Evolutionary conservation across 2,888 invertebrate genomes (phyloP).

Genomic region (Nineta flava): DNA sequence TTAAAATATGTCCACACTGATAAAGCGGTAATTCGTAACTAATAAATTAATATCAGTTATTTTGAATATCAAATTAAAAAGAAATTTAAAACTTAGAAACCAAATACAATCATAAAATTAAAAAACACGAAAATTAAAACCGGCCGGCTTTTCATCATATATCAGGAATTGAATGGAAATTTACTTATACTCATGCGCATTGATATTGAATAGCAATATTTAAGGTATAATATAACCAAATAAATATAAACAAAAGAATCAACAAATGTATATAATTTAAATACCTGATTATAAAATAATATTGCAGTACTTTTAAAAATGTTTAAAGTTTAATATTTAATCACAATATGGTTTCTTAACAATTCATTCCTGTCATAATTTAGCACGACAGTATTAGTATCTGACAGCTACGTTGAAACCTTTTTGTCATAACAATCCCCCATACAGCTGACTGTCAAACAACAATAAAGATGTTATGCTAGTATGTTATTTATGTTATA

Average conservation of each 20-base stretch:
- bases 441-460: background rate
- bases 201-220: background rate
- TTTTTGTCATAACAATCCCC: background rate
- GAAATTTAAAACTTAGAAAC: background rate
- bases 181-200: conserved; percentile 5
- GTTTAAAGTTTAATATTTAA: background rate
- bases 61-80: background rate
- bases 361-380: no score
- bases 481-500: no score
- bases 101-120: background rate
- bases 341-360: background rate
- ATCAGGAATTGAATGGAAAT: conserved; percentile 4
- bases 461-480: no score
- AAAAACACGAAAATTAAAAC: conserved; percentile 14
- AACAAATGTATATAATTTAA: background rate
- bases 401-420: background rate
- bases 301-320: background rate
- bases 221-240: background rate
- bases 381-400: background rate
- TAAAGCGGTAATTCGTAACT: no score
- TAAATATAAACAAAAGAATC: background rate
- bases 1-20: no score
- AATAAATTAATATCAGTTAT: no score
- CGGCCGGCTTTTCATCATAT: conserved; percentile 22
- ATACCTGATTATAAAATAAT: background rate